Percentiles rank a stretch among this genome's conserved stretches.
Evolutionary conservation across 1,140 invertebrate species (phyloP).

Genomic region (Vanessa tameamea): DNA sequence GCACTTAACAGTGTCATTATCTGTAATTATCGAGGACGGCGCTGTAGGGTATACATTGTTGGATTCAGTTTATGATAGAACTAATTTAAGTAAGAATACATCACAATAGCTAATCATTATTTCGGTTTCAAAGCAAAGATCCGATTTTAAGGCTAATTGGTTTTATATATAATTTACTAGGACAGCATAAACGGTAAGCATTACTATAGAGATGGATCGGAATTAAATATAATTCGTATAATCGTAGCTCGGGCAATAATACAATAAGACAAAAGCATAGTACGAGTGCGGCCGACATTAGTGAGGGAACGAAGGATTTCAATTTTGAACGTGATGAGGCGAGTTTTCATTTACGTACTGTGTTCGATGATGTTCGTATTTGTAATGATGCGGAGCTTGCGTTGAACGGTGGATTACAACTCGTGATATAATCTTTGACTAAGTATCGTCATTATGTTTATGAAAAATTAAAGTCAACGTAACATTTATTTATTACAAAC

Average conservation of each 20-base stretch:
- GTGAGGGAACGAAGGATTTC: constrained; percentile 71
- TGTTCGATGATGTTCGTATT: constrained; percentile 37
- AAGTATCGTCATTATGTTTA: background rate
- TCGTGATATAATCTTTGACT: background rate
- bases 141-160: constrained; percentile 3
- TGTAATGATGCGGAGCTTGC: constrained; percentile 25
- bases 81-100: constrained; percentile 18
- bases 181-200: constrained; percentile 34
- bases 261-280: constrained; percentile 74
- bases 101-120: constrained; percentile 7
- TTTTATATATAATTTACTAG: constrained; percentile 33
- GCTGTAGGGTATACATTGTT: constrained; percentile 29
- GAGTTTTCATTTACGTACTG: constrained; percentile 50
- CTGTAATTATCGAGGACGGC: constrained; percentile 40
- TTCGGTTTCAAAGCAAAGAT: constrained; percentile 10
- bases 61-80: constrained; percentile 12
- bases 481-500: background rate
- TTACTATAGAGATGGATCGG: constrained; percentile 72
- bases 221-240: constrained; percentile 80
- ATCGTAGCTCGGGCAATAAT: constrained; percentile 64
- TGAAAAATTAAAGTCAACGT: background rate
- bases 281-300: constrained; percentile 56
- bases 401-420: constrained; percentile 2
- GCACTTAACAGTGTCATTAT: constrained; percentile 44
- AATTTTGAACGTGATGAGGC: constrained; percentile 78